Percentiles rank a stretch among this genome's conserved stretches.
These are phyloP conservation scores for Caenorhabditis sp. DNA, from an alignment of 2,888 invertebrate species.

Conservation along the genomic window DNA sequence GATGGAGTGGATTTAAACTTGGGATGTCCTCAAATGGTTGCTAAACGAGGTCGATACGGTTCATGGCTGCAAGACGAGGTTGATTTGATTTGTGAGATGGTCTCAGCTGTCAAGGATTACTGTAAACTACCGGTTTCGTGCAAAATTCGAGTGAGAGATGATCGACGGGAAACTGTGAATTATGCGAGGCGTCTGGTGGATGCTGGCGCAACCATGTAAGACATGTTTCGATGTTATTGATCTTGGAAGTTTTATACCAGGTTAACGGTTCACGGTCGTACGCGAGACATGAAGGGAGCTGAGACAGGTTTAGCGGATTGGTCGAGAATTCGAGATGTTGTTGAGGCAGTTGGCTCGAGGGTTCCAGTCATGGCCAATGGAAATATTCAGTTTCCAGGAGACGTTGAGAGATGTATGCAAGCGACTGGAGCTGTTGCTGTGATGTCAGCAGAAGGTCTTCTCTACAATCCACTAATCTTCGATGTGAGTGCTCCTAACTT, in stretches of 20 bases:
- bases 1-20: constrained; percentile 97
- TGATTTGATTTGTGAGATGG: constrained; percentile 81
- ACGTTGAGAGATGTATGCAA: constrained; percentile 90
- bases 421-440: constrained; percentile 90
- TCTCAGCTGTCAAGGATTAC: constrained; percentile 72
- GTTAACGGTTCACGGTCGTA: constrained; percentile 96
- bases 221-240: background rate
- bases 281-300: constrained; percentile 93
- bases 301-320: constrained; percentile 95
- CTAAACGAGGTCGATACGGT: constrained; percentile 96
- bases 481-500: constrained; percentile 41
- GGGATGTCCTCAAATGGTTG: constrained; percentile 98
- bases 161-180: constrained; percentile 90
- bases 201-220: constrained; percentile 89
- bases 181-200: constrained; percentile 96
- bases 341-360: constrained; percentile 88
- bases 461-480: constrained; percentile 97
- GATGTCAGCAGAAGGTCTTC: constrained; percentile 90
- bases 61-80: constrained; percentile 88
- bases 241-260: constrained; percentile 84
- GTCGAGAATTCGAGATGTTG: constrained; percentile 93
- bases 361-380: constrained; percentile 98
- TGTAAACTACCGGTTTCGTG: constrained; percentile 92
- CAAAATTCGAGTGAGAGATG: constrained; percentile 93
- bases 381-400: constrained; percentile 94